Conservation (phyloP, 2,113 vertebrate species). For the Strix uralensis region DNA sequence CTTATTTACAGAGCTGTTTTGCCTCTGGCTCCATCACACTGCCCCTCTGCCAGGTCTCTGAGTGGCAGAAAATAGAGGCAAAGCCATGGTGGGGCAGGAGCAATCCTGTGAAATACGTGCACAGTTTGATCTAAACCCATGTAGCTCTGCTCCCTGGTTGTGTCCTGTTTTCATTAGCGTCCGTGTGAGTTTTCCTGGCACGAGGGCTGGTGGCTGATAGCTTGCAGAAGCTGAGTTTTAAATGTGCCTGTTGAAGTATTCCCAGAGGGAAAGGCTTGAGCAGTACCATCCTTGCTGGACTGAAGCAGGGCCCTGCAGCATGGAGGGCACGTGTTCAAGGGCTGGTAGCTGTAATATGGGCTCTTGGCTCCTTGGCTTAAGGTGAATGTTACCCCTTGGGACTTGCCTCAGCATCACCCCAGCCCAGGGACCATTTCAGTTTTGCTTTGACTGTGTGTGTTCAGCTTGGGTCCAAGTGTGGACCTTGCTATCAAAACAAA, state of each 20-base stretch:
- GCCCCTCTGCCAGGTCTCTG: rapidly evolving
- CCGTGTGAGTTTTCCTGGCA: background rate
- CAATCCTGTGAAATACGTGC: background rate
- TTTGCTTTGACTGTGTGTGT: background rate
- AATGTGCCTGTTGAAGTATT: background rate
- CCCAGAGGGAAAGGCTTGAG: background rate
- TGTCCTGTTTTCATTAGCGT: background rate
- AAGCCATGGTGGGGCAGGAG: background rate
- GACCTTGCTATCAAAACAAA: background rate
- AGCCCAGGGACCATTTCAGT: background rate
- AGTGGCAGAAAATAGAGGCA: rapidly evolving
- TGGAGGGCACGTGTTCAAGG: rapidly evolving
- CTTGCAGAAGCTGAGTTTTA: conserved; percentile 23
- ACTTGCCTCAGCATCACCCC: background rate
- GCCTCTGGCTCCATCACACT: background rate
- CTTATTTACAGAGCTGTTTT: background rate
- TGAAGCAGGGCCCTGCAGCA: background rate
- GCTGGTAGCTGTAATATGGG: background rate
- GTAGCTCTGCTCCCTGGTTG: background rate
- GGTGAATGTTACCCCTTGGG: rapidly evolving
- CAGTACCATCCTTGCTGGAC: background rate
- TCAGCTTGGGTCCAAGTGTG: background rate
- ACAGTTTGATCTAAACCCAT: background rate
- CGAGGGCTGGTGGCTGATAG: background rate
- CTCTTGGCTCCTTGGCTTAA: background rate